These are phyloP conservation scores for Halichoeres trimaculatus DNA, from an alignment of 2,113 vertebrate genomes.

Conservation along the genomic window DNA sequence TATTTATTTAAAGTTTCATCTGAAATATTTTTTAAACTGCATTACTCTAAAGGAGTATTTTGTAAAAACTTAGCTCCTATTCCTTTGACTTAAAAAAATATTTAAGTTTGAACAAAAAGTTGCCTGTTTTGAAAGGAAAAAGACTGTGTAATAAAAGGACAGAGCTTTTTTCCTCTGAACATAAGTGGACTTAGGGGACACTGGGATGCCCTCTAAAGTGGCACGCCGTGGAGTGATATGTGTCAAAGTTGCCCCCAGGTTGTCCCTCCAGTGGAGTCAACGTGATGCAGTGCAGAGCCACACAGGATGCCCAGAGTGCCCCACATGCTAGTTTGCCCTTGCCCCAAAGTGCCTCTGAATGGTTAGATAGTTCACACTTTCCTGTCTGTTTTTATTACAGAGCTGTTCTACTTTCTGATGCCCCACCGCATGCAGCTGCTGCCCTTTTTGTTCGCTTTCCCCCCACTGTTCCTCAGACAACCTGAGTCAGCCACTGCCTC, in stretches of 20 bases:
- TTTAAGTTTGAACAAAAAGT: neutral
- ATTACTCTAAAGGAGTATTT: too few species aligned
- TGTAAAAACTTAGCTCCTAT: too few species aligned
- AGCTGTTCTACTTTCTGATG: neutral
- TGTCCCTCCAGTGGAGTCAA: neutral
- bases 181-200: neutral
- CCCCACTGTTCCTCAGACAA: neutral
- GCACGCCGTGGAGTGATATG: neutral
- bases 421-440: neutral
- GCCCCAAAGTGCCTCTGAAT: constrained; percentile 1
- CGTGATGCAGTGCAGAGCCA: neutral
- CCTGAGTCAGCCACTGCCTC: neutral
- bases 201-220: neutral
- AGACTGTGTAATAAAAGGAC: neutral
- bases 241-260: neutral
- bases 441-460: neutral
- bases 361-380: constrained; percentile 2
- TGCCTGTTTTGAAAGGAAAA: neutral
- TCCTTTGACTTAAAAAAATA: too few species aligned
- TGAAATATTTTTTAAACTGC: too few species aligned
- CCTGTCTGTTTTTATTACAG: constrained; percentile 4
- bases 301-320: neutral
- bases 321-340: neutral
- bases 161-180: neutral
- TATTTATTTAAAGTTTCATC: too few species aligned